Evolutionary conservation across 2,113 vertebrate genomes (phyloP).

Genomic region (Labrus mixtus): DNA sequence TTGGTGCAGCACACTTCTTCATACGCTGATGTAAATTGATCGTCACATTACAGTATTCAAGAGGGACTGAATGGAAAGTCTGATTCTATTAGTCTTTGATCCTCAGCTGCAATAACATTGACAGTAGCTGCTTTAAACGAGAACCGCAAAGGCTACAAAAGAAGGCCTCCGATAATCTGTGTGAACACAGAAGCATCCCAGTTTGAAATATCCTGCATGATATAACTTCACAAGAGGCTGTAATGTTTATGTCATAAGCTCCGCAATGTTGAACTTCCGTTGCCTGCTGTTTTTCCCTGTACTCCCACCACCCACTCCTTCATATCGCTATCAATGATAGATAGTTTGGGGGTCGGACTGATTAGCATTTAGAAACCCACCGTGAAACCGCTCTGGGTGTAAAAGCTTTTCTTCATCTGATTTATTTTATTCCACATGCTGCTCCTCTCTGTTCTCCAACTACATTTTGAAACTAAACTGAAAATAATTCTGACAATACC

Average conservation of each 20-base stretch:
- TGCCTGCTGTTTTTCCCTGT: constrained; percentile 19
- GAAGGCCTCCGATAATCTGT: not conserved
- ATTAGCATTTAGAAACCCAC: constrained; percentile 10
- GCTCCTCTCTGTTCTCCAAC: not conserved
- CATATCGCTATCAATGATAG: constrained; percentile 14
- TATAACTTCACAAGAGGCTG: constrained; percentile 3
- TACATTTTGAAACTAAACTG: not conserved
- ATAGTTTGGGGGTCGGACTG: constrained; percentile 12
- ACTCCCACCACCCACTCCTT: not conserved
- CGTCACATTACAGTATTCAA: not conserved
- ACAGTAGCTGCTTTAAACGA: constrained; percentile 12
- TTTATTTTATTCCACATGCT: not conserved
- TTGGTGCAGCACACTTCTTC: not conserved
- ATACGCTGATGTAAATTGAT: not conserved
- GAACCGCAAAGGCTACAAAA: constrained; percentile 5
- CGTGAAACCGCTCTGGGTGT: not conserved
- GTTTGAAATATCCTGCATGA: constrained; percentile 2
- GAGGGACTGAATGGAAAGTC: not conserved
- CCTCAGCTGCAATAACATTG: constrained; percentile 29
- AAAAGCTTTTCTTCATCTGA: constrained; percentile 3
- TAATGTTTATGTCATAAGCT: constrained; percentile 42
- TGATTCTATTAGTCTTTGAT: constrained; percentile 7
- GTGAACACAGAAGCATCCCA: not conserved
- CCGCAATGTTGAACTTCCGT: not conserved
- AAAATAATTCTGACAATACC: not conserved